Percentiles rank a stretch among this genome's conserved stretches.
These are phyloP conservation scores for Patagioenas fasciata DNA, from an alignment of 2,113 vertebrate species.

Conservation along the genomic window DNA sequence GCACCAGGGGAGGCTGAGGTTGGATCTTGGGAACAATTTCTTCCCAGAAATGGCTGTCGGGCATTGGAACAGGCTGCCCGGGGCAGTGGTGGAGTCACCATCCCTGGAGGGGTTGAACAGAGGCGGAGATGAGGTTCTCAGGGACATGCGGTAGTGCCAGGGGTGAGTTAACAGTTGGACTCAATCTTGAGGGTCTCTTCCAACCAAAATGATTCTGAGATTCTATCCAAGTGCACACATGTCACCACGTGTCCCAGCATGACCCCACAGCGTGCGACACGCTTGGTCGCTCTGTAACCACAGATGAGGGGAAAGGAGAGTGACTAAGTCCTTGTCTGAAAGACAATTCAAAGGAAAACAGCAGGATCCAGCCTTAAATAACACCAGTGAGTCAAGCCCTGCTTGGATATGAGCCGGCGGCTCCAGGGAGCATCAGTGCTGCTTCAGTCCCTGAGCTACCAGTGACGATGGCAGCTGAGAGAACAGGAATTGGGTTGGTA, in stretches of 20 bases:
- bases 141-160: too few species aligned
- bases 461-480: fast-evolving
- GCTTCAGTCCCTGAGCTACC: neutral
- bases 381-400: neutral
- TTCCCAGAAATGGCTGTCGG: too few species aligned
- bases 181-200: too few species aligned
- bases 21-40: too few species aligned
- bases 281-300: fast-evolving
- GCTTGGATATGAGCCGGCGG: fast-evolving
- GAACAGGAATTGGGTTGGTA: neutral
- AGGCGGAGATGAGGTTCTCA: too few species aligned
- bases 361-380: neutral
- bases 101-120: too few species aligned
- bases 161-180: too few species aligned
- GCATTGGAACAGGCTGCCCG: too few species aligned
- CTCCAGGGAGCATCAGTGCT: neutral
- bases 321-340: neutral
- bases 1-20: too few species aligned
- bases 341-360: neutral
- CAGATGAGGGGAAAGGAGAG: neutral
- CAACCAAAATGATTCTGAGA: too few species aligned
- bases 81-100: too few species aligned
- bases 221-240: fast-evolving
- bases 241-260: neutral
- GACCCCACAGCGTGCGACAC: fast-evolving